Percentiles rank a stretch among this genome's conserved stretches.
Evolutionary conservation across 2,888 invertebrate genomes (phyloP).

Genomic region (Poecilobothrus nobilitatus): DNA sequence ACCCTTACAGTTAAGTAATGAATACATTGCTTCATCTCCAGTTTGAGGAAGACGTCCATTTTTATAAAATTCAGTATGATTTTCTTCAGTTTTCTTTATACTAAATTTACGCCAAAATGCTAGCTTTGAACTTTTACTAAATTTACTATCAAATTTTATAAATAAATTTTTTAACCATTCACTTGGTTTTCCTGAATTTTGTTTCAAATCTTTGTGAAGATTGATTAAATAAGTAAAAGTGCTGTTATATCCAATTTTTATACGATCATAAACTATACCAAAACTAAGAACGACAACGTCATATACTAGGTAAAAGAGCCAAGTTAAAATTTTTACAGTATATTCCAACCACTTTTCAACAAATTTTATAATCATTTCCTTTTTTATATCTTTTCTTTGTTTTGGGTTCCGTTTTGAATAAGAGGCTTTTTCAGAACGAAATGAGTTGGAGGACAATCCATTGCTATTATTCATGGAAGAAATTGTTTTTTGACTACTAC

Average conservation of each 20-base stretch:
- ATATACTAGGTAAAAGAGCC: slow-evolving; percentile 70
- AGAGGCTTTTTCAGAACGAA: slow-evolving; percentile 40
- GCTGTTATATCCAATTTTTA: slow-evolving; percentile 31
- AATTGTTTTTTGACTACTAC: slow-evolving; percentile 13
- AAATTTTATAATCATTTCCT: slow-evolving; percentile 45
- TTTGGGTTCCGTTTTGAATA: slow-evolving; percentile 8
- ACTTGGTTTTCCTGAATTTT: slow-evolving; percentile 40
- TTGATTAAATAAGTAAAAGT: slow-evolving; percentile 32
- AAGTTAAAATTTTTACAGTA: slow-evolving; percentile 56
- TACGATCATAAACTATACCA: slow-evolving; percentile 39
- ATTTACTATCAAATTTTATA: slow-evolving; percentile 38
- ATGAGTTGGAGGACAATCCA: slow-evolving; percentile 25
- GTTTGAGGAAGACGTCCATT: slow-evolving; percentile 63
- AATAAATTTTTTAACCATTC: slow-evolving; percentile 39
- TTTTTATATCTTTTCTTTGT: slow-evolving; percentile 37
- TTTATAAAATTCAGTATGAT: slow-evolving; percentile 35
- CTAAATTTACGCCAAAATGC: slow-evolving; percentile 41
- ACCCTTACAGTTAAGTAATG: slow-evolving; percentile 84
- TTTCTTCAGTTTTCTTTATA: slow-evolving; percentile 44
- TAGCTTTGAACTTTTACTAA: slow-evolving; percentile 39
- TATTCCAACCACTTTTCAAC: slow-evolving; percentile 52
- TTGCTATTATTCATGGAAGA: slow-evolving; percentile 11
- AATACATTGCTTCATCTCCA: slow-evolving; percentile 91
- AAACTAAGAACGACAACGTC: slow-evolving; percentile 71
- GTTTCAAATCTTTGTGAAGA: slow-evolving; percentile 37